Evolutionary conservation across 2,113 vertebrate genomes (phyloP).

Genomic region (Actenoides lindsayi): DNA sequence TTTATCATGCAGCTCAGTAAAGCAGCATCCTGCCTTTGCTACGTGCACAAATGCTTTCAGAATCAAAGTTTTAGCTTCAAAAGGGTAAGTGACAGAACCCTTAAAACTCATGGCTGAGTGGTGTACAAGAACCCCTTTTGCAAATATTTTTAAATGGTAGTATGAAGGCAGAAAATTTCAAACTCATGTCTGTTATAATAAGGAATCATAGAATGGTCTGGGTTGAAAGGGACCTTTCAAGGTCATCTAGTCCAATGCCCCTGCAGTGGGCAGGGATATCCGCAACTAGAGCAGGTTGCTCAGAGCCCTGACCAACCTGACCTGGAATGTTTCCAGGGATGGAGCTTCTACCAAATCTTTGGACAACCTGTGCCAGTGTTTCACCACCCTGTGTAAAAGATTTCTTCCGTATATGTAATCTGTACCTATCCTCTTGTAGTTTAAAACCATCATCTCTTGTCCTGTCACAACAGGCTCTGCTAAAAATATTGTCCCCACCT

Average conservation of each 20-base stretch:
- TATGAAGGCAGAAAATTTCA: conserved; percentile 12
- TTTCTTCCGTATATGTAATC: too few relatives aligned
- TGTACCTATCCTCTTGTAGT: too few relatives aligned
- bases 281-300: too few relatives aligned
- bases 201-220: too few relatives aligned
- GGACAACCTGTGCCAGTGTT: not conserved
- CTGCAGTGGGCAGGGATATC: not conserved
- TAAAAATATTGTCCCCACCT: too few relatives aligned
- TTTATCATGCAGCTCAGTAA: not conserved
- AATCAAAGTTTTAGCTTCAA: not conserved
- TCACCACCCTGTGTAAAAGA: too few relatives aligned
- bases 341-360: not conserved
- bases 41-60: not conserved
- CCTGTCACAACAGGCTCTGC: too few relatives aligned
- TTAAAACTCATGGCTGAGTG: not conserved
- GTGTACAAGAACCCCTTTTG: not conserved
- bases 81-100: not conserved
- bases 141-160: not conserved
- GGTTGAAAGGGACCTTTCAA: too few relatives aligned
- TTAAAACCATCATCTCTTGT: too few relatives aligned
- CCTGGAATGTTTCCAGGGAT: not conserved
- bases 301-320: too few relatives aligned
- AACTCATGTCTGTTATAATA: not conserved
- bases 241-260: too few relatives aligned
- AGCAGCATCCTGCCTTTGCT: not conserved